Conservation (phyloP, 2,113 vertebrate genomes). For the Maccullochella peelii region DNA sequence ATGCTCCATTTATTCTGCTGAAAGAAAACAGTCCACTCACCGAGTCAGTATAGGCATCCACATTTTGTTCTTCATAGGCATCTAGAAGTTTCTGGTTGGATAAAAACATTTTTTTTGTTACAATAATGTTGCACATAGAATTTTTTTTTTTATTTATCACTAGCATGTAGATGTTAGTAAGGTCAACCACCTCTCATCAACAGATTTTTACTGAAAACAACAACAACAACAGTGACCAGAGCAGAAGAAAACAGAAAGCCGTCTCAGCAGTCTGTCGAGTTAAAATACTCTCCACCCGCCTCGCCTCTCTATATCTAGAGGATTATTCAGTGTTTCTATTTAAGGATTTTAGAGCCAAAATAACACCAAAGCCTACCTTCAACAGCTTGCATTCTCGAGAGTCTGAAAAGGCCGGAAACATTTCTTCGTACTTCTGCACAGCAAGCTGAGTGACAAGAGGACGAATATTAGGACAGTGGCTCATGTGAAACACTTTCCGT, state of each 20-base stretch:
- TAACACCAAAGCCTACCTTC: constrained; percentile 82
- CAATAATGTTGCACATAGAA: neutral
- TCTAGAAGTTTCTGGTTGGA: constrained; percentile 90
- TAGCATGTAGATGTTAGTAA: neutral
- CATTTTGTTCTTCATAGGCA: constrained; percentile 92
- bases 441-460: constrained; percentile 83
- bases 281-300: neutral
- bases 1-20: neutral
- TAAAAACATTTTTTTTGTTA: neutral
- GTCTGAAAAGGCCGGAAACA: constrained; percentile 94
- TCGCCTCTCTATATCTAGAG: neutral
- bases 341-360: neutral
- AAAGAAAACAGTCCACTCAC: constrained; percentile 77
- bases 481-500: accelerated
- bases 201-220: neutral
- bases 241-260: neutral
- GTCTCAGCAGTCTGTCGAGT: neutral
- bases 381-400: constrained; percentile 92
- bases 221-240: neutral
- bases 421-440: constrained; percentile 92
- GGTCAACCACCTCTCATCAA: neutral
- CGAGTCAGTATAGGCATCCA: constrained; percentile 91
- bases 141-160: no score
- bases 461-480: neutral
- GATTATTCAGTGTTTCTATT: neutral